Evolutionary conservation across 2,113 vertebrate species (phyloP).

Genomic region (Syrmaticus mikado): DNA sequence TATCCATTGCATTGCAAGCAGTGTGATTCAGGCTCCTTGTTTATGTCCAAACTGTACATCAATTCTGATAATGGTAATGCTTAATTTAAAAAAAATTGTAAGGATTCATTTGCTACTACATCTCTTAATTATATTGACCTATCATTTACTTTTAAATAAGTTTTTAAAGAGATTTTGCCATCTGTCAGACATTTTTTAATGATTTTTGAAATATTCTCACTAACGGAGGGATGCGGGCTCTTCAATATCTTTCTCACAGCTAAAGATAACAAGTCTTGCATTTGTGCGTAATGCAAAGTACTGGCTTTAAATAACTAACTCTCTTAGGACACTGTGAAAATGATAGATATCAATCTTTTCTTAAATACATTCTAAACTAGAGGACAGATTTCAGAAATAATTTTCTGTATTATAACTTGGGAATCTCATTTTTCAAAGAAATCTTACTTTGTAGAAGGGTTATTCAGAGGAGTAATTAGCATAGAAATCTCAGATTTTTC

Average conservation of each 20-base stretch:
- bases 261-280: slow-evolving; percentile 8
- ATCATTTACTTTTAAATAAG: slow-evolving; percentile 54
- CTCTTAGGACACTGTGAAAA: neutral
- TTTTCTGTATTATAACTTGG: neutral
- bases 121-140: slow-evolving; percentile 60
- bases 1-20: neutral
- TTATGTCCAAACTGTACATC: neutral
- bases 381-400: neutral
- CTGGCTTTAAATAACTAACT: slow-evolving; percentile 27
- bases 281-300: neutral
- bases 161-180: slow-evolving; percentile 21
- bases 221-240: neutral
- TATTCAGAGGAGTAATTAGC: neutral
- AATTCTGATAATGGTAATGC: slow-evolving; percentile 1
- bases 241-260: neutral
- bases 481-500: neutral
- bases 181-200: slow-evolving; percentile 38
- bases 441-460: neutral
- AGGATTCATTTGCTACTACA: slow-evolving; percentile 9
- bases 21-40: neutral
- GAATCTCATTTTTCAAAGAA: neutral
- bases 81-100: neutral
- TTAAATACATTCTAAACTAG: neutral
- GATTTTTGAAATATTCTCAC: slow-evolving; percentile 25
- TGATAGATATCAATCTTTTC: neutral